Conservation (phyloP, 2,797 vertebrate species). For the Bovichtus variegatus region DNA sequence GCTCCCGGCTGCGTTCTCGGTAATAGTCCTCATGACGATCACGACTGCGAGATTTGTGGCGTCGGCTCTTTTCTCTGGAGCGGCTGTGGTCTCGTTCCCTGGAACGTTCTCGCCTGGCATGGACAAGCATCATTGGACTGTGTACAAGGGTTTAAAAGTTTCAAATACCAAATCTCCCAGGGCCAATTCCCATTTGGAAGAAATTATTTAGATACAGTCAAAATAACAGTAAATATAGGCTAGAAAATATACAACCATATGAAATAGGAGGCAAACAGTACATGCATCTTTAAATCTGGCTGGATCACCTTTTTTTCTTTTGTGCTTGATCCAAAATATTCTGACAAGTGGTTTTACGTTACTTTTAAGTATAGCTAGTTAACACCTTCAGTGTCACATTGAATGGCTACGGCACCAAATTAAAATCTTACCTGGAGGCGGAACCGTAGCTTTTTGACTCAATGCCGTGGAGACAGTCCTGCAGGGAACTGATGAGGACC, state of each 20-base stretch:
- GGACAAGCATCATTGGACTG: neutral
- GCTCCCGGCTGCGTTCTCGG: conserved; percentile 95
- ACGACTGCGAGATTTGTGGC: conserved; percentile 98
- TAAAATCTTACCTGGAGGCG: conserved; percentile 86
- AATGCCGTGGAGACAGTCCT: conserved; percentile 98
- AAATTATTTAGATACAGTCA: conserved; percentile 10
- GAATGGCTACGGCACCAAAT: neutral
- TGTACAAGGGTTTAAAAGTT: neutral
- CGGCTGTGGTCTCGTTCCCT: conserved; percentile 99
- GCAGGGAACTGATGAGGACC: conserved; percentile 98
- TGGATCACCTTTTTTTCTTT: too few species aligned
- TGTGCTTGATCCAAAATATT: neutral
- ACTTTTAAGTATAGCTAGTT: neutral
- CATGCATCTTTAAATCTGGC: neutral
- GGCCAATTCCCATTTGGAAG: conserved; percentile 11
- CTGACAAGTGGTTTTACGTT: neutral
- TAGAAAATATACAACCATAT: neutral
- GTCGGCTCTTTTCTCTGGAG: conserved; percentile 96
- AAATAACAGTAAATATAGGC: neutral
- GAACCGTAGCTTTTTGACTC: conserved; percentile 99
- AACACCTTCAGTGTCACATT: neutral
- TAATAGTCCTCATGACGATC: conserved; percentile 99
- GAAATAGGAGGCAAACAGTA: neutral
- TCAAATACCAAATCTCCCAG: neutral
- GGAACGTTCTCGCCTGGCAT: conserved; percentile 94